Base-by-base conservation (phyloP, 2,888 invertebrate species). In the Drosophila anceps region DNA sequence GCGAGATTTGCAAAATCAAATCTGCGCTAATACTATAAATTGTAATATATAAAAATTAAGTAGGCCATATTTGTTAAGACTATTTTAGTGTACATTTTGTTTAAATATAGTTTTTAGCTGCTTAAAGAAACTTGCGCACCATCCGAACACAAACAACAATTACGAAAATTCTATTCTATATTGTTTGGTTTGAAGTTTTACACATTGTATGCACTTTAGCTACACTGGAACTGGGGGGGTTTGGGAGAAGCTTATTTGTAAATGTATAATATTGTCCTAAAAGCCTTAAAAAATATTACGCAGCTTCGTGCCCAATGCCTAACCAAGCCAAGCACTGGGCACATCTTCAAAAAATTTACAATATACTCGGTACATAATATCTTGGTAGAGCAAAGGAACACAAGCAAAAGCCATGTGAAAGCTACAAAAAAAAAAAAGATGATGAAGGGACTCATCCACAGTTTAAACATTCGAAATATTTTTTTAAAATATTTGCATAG, bases 1-100 rank as follows among this genome's bases (percentile, higher is more conserved):
- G 77, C 80, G 59, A 77, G 81, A 86, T 75, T 84, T 86, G 77
- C 76, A 82, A 86, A 84, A 86, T 86, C 79, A 82, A 86, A 86
- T 79, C 81, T 71, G 67, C 71, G 76, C 72, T 82, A 88, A 84
- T 83, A 83, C 88, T 81, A 79, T 60, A 67, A 48, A 73, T 78
- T 80, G 67, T 71, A 71, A 68, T 57, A 48, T 55, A 60, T 60
- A 59, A 76, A 79, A 78, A 70, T 78, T 80, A 77, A 77, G 58
- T 82, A 69, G 55, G 68, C 63, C 54, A 58, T 67, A 67, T 63
- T 73, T 44, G 44, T 68, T 73, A 37, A 33, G 57, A 66, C 65
- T 77, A 63, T 46, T 63, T 57, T 53, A 65, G 50, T 53, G 53
- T 66, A 53, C 43, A 58, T 69, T 68, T 74, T 74, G 46, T 62